A percentile compares a stretch with the other conserved stretches of the same genome.
Conservation (phyloP, 1,140 invertebrate genomes). For the Limonius californicus region DNA sequence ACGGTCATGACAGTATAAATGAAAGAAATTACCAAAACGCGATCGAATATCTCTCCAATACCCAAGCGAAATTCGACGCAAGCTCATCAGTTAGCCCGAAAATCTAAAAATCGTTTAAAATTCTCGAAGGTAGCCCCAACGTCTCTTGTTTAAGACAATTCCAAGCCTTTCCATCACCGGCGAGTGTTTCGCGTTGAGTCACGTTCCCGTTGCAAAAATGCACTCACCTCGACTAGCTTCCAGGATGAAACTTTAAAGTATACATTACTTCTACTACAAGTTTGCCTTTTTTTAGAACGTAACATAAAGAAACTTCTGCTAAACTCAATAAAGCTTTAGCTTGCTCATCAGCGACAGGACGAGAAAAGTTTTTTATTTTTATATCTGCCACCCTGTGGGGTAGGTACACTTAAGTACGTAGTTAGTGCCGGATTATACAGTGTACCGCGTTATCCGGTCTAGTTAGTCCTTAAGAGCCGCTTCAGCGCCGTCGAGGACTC, state of each 20-base stretch:
- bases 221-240: background rate
- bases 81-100: no score
- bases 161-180: no score
- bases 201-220: background rate
- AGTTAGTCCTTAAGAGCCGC: background rate
- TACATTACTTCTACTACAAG: background rate
- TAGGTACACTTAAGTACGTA: background rate
- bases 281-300: background rate
- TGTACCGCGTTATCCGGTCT: background rate
- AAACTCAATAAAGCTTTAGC: conserved; percentile 10
- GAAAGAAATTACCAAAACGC: no score
- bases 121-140: no score
- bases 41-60: no score
- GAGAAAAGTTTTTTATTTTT: background rate
- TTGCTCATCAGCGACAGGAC: background rate
- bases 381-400: background rate
- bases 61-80: no score
- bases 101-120: no score
- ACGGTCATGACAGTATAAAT: no score
- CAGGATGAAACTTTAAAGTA: background rate
- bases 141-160: no score
- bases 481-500: background rate
- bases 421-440: background rate
- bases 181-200: background rate
- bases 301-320: conserved; percentile 3